A percentile compares a stretch with the other conserved stretches of the same genome.
Evolutionary conservation across 2,797 vertebrate genomes (phyloP).

Genomic region (Urocyon cinereoargenteus): DNA sequence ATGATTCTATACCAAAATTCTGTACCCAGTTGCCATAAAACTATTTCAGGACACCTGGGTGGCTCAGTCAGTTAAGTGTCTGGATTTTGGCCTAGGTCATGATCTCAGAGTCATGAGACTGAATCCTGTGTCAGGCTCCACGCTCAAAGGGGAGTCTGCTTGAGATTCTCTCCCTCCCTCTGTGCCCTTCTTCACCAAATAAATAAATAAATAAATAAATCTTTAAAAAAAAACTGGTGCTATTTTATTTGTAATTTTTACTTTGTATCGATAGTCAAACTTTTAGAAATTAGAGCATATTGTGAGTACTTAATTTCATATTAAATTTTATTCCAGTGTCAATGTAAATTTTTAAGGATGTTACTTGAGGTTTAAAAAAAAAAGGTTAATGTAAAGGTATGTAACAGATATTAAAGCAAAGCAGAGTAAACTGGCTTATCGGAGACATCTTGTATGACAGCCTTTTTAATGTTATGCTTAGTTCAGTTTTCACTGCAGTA

Average conservation of each 20-base stretch:
- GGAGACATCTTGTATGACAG: neutral
- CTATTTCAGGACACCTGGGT: neutral
- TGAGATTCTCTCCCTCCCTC: neutral
- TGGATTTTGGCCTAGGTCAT: neutral
- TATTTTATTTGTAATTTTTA: conserved; percentile 28
- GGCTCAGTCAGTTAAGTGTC: neutral
- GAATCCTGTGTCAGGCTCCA: rapidly evolving
- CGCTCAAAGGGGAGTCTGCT: neutral
- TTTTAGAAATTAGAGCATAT: conserved; percentile 29
- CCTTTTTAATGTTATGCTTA: conserved; percentile 2
- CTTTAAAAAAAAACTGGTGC: neutral
- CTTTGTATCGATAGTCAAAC: conserved; percentile 25
- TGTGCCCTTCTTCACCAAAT: neutral
- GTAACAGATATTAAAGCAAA: neutral
- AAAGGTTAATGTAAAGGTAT: neutral
- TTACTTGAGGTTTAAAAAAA: neutral
- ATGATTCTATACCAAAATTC: neutral
- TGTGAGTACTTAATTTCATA: neutral
- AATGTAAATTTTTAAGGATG: neutral
- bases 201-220: neutral
- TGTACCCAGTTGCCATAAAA: neutral
- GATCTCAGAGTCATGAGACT: neutral
- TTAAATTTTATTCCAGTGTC: conserved; percentile 21
- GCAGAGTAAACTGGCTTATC: neutral
- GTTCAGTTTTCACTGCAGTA: conserved; percentile 24